Conservation (phyloP, 2,113 vertebrate genomes). For the Nycticryphes semicollaris region DNA sequence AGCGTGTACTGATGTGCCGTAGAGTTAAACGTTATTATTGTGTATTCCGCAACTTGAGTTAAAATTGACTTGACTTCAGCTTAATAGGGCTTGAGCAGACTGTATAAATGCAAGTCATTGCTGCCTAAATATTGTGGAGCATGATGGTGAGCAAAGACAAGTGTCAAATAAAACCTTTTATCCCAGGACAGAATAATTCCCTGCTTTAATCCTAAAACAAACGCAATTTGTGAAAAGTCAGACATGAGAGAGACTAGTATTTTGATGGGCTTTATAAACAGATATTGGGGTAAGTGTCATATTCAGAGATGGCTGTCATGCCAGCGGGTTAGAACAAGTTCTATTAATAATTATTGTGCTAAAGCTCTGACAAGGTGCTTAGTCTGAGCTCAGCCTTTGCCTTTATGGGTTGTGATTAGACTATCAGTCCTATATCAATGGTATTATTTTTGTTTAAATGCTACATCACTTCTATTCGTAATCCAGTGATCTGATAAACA, state of each 20-base stretch:
- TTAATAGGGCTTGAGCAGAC: not conserved
- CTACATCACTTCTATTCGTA: not conserved
- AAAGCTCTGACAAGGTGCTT: not conserved
- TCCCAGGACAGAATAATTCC: conserved; percentile 24
- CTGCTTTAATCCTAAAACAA: conserved; percentile 35
- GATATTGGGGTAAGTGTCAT: not conserved
- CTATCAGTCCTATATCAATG: not conserved
- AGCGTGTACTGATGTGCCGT: not conserved
- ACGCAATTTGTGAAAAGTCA: conserved; percentile 18
- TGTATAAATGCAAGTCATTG: conserved; percentile 20
- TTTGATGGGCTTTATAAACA: not conserved
- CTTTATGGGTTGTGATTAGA: not conserved
- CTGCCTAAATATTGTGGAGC: not conserved
- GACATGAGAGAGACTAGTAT: not conserved
- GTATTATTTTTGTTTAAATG: not conserved
- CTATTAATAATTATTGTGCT: not conserved
- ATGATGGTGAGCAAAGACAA: not conserved
- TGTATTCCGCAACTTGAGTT: not conserved
- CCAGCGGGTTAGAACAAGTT: not conserved
- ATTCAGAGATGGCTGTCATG: not conserved
- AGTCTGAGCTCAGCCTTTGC: not conserved
- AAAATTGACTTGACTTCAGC: not conserved
- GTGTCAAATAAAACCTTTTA: conserved; percentile 42
- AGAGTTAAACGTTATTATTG: not conserved
- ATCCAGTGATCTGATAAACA: not conserved